phyloP scores from a whole-genome alignment of 2,797 vertebrate genomes.

The Neopelma chrysocephalum region DNA sequence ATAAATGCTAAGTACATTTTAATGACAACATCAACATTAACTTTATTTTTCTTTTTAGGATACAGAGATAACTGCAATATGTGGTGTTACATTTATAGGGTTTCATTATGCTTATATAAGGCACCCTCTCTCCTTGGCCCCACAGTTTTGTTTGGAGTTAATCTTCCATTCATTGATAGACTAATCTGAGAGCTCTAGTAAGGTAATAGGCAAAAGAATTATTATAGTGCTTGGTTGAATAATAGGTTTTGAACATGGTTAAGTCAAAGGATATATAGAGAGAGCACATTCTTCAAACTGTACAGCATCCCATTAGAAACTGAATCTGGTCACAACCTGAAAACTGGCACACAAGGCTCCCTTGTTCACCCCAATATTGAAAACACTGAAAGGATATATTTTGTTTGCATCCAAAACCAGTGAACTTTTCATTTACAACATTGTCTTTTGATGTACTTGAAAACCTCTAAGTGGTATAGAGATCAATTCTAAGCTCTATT shows the following conservation, averaged over 20 bases:
- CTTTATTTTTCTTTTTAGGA: conserved; percentile 30
- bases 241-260: conserved; percentile 31
- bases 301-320: background rate
- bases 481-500: background rate
- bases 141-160: conserved; percentile 45
- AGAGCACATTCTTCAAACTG: background rate
- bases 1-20: too few species aligned
- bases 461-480: background rate
- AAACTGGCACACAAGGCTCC: background rate
- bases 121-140: background rate
- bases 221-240: background rate
- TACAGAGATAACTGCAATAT: background rate
- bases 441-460: background rate
- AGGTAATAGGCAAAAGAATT: conserved; percentile 53
- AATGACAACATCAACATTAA: background rate
- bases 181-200: conserved; percentile 38
- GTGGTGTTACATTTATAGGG: background rate
- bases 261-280: background rate
- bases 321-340: background rate
- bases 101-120: background rate
- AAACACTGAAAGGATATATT: background rate
- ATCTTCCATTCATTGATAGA: conserved; percentile 41
- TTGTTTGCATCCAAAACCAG: background rate
- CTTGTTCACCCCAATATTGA: background rate
- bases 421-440: background rate